Base-by-base conservation (phyloP, 2,888 invertebrate species). In the Erannis defoliaria region DNA sequence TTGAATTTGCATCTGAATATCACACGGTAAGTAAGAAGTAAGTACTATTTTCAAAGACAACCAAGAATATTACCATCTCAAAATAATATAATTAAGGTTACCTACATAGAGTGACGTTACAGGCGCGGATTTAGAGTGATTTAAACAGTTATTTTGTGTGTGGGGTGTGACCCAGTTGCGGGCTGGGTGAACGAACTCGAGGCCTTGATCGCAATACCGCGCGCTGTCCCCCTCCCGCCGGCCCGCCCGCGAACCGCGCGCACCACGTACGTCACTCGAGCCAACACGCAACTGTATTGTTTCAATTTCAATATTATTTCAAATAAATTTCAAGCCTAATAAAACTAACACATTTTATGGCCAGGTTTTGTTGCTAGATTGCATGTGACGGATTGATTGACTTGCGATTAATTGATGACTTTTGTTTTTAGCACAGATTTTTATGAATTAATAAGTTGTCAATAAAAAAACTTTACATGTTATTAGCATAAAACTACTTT, bases 151-250 rank as follows among this genome's bases (percentile, higher is more conserved):
- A 88, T 88, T 62, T 88, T 85, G 85, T 83, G 85, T 84, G 86
- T 78, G 80, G 77, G 78, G 81, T 78, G 81, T 89, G 91, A 91
- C 92, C 92, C 79, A 90, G 86, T 91, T 92, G 88, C 78, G 67
- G 70, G 74, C 78, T 49, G 86, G 92, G 92, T 91, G 90, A 91
- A 93, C 91, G 92, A 92, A 89, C 93, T 84, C 80, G 82, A 76
- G 92, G 92, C 93, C 93, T 92, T 93, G 93, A 91, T 93, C 93
- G 93, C 93, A 92, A 92, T 93, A 88, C 85, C 77, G 82, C 75
- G 78, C 80, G 76, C 72, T 73, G 70, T 70, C 71, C 71, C 76
- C 65, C 73, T 61, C 71, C 71, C 72, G 74, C 58, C 74, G 42
- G 72, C 66, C 56, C 73, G 54, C 75, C 57, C 65, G 45, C 66